These are phyloP conservation scores for Adela reaumurella DNA, from an alignment of 2,888 invertebrate species.

Conservation along the genomic window DNA sequence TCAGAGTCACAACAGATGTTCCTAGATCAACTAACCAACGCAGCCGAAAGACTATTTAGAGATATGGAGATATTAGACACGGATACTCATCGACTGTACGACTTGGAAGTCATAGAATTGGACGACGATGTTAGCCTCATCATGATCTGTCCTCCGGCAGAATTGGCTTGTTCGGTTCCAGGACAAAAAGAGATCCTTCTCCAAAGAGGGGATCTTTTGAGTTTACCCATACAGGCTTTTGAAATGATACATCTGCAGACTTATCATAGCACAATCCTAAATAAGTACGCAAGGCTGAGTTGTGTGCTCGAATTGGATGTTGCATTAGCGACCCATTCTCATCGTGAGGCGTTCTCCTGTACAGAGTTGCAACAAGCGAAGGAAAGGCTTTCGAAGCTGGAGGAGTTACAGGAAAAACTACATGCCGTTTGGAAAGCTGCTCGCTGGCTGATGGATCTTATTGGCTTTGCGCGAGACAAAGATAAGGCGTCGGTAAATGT, in stretches of 20 bases:
- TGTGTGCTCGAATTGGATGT: constrained; percentile 92
- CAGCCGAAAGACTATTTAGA: constrained; percentile 70
- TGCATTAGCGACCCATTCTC: constrained; percentile 86
- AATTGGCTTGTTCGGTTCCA: constrained; percentile 88
- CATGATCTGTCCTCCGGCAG: constrained; percentile 87
- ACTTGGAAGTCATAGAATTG: constrained; percentile 90
- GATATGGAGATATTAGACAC: constrained; percentile 77
- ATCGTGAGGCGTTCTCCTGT: constrained; percentile 91
- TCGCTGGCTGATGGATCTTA: constrained; percentile 95
- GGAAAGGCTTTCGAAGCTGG: constrained; percentile 75
- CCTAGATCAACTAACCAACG: constrained; percentile 71
- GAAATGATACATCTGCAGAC: constrained; percentile 94
- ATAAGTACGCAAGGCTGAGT: constrained; percentile 88
- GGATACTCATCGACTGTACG: constrained; percentile 78
- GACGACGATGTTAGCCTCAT: constrained; percentile 88
- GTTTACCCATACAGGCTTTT: constrained; percentile 89
- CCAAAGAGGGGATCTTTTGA: constrained; percentile 80
- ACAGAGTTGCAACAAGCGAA: constrained; percentile 83
- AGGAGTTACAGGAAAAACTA: constrained; percentile 79
- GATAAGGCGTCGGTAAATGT: constrained; percentile 42
- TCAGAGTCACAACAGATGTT: constrained; percentile 80
- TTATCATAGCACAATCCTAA: constrained; percentile 87
- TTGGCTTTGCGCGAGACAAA: constrained; percentile 86
- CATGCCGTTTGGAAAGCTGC: constrained; percentile 91
- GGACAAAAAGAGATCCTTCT: constrained; percentile 81